Evolutionary conservation across 2,888 invertebrate species (phyloP).

Genomic region (Ichneumon xanthorius): DNA sequence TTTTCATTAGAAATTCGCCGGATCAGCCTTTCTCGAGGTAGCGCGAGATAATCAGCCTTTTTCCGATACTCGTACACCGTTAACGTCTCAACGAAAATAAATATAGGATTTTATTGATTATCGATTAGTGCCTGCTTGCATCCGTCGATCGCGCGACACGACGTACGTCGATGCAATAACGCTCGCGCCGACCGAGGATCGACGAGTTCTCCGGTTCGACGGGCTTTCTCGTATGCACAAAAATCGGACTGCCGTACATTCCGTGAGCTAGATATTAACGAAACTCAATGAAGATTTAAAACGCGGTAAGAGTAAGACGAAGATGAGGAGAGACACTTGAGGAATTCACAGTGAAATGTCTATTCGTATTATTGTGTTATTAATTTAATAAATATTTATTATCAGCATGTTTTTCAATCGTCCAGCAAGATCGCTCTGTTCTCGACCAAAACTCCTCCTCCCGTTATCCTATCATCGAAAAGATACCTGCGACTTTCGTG

Average conservation of each 20-base stretch:
- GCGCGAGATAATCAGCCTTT: constrained; percentile 36
- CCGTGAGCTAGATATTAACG: constrained; percentile 39
- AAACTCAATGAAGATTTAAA: constrained; percentile 20
- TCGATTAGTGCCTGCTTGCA: constrained; percentile 63
- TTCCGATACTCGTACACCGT: constrained; percentile 26
- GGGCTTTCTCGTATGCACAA: constrained; percentile 34
- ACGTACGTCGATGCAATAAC: neutral
- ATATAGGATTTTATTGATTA: constrained; percentile 42
- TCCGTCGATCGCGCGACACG: constrained; percentile 35
- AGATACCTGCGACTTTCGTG: neutral
- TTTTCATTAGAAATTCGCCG: constrained; percentile 28
- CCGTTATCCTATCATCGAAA: neutral
- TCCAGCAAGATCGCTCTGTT: neutral
- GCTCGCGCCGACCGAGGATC: constrained; percentile 2
- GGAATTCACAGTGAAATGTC: constrained; percentile 60
- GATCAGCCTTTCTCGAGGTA: constrained; percentile 22
- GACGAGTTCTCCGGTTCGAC: neutral
- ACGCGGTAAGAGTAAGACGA: neutral
- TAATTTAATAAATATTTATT: constrained; percentile 73
- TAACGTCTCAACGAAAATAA: constrained; percentile 53
- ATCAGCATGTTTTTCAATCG: constrained; percentile 49
- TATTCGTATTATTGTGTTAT: constrained; percentile 63
- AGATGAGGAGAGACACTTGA: constrained; percentile 4
- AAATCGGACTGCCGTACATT: constrained; percentile 54
- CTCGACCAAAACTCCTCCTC: neutral